A percentile compares a stretch with the other conserved stretches of the same genome.
These are phyloP conservation scores for Notodonta ziczac DNA, from an alignment of 2,888 invertebrate species.

Conservation along the genomic window DNA sequence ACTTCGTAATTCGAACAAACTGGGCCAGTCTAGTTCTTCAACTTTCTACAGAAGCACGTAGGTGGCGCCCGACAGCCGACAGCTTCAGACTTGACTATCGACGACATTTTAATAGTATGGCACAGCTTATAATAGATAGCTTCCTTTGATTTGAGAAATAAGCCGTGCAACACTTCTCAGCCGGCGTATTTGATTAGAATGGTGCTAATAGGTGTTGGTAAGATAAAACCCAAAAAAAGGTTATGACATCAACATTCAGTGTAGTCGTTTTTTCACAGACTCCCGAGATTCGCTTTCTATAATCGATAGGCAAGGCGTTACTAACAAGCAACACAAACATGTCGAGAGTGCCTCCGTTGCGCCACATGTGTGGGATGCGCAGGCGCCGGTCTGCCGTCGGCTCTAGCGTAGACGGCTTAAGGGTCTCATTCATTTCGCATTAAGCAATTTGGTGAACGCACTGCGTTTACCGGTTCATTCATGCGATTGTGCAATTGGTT, in stretches of 20 bases:
- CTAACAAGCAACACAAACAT: slow-evolving; percentile 77
- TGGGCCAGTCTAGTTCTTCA: slow-evolving; percentile 76
- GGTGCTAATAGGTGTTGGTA: slow-evolving; percentile 44
- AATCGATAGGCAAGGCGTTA: slow-evolving; percentile 67
- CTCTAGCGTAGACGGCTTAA: slow-evolving; percentile 67
- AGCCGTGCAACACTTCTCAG: slow-evolving; percentile 27
- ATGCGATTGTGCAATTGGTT: slow-evolving; percentile 67
- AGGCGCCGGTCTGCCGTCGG: slow-evolving; percentile 69
- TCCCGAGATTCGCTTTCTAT: slow-evolving; percentile 69
- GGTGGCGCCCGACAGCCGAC: slow-evolving; percentile 63
- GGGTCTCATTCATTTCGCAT: slow-evolving; percentile 81
- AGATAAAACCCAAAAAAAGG: slow-evolving; percentile 38
- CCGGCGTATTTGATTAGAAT: slow-evolving; percentile 32
- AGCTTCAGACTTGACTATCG: slow-evolving; percentile 50
- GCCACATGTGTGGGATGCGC: slow-evolving; percentile 82
- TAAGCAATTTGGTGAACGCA: slow-evolving; percentile 80
- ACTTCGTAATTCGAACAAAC: slow-evolving; percentile 65
- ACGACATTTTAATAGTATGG: slow-evolving; percentile 51
- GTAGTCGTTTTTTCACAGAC: slow-evolving; percentile 48
- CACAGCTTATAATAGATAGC: slow-evolving; percentile 32
- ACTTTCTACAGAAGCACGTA: slow-evolving; percentile 77
- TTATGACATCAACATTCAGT: slow-evolving; percentile 51
- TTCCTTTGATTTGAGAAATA: slow-evolving; percentile 36
- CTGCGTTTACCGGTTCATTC: slow-evolving; percentile 78
- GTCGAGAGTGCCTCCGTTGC: slow-evolving; percentile 81